Evolutionary conservation across 2,113 vertebrate species (phyloP), one percentile per base, ranked within the genome.

Genomic region (Tretioscincus oriximinensis): DNA sequence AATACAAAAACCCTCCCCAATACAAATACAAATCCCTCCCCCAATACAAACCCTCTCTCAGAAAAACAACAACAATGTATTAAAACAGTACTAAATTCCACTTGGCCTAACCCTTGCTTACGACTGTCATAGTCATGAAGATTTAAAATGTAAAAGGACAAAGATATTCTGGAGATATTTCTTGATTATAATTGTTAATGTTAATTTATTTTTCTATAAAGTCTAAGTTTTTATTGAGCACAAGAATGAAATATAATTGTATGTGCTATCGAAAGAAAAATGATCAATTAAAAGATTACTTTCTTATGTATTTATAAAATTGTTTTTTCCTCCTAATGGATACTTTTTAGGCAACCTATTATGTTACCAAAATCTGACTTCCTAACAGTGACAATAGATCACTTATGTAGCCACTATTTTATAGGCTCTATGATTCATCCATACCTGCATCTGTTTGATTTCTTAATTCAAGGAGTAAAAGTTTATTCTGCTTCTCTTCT

Each of bases 371-470:
- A 71, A 47, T 63, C 3, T 22, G 11, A 28, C 22, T 63, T 64
- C 35, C 26, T 4, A 10, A 60, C 22, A 4, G 9, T 73, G 64
- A 72, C 16, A 24, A 64, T 10, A n/a, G 28, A 72, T 65, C 71
- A 64, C 11, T 21, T 29, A 45, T 9, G 21, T 49, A 21, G 29
- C 65, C 45, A 82, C 14, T 22, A 2, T 49, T 63, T 49, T n/a
- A 63, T 29, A 16, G 12, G 11, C 58, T 76, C 41, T 29, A 21
- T 49, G 16, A 64, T 29, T 72, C 35, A 71, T 82, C 28, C 28
- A 81, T 92, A 96, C 96, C 95, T 93, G 91, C 91, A 92, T 97
- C 92, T 79, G 91, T 78, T 7, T 81, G 79, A 71, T 79, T 89
- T 81, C 75, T 93, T 79, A 96, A 70, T 88, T 95, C 88, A 95